Evolutionary conservation across 2,113 vertebrate genomes (phyloP), one percentile per base, ranked within the genome.

Genomic region (Canis aureus): DNA sequence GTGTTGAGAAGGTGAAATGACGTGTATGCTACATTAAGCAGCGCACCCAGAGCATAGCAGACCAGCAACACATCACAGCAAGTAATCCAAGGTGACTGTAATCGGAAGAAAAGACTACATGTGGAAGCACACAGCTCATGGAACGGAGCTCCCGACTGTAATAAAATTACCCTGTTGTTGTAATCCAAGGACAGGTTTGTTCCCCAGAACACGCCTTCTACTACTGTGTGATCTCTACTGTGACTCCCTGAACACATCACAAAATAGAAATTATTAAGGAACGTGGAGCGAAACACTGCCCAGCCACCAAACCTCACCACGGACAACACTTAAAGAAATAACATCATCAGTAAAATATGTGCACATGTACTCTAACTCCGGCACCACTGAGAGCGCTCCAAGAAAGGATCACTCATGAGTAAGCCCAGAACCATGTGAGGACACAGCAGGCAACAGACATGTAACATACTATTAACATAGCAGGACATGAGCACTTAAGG

Each of bases 21-120:
- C 20, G 38, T 6, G 15, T 13, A n/a, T 23, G 6, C 55, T 7
- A 22, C 0, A 0, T 19, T 4, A 29, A 66, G 64, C n/a, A n/a
- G 62, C 0, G 5, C 7, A 19, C 22, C 10, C 20, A 38, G 76
- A n/a, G 35, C 60, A 13, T 0, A 1, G 91, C 8, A 29, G 38
- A 53, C 8, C 78, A 11, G 51, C 25, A 19, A 20, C 2, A 74
- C 22, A n/a, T 0, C 2, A 35, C 0, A 8, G 22, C 27, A 53
- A 67, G 57, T 38, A 7, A 49, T 2, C 79, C 15, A 5, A 1
- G 53, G 71, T 57, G 29, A 55, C 35, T 4, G 13, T 12, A 2
- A 9, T 2, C 3, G 0, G 12, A 29, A 19, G n/a, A 64, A 60
- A 43, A 20, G 23, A 29, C n/a, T 11, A 3, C 32, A 71, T 51